phyloP scores from a whole-genome alignment of 92 coral and sea anemone species.

The Blastomussa wellsi region DNA sequence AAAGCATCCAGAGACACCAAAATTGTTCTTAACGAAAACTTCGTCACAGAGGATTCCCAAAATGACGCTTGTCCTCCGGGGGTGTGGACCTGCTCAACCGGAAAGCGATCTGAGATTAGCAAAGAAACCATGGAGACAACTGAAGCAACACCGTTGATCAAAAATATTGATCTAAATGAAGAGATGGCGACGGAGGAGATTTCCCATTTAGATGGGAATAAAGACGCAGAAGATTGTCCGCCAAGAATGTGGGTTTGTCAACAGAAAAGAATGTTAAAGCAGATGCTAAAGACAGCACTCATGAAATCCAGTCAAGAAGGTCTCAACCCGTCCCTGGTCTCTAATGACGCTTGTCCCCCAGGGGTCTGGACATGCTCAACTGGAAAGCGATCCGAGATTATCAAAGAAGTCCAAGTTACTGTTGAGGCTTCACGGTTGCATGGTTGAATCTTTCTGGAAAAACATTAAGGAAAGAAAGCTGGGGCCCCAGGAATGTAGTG shows the following conservation, averaged over 20 bases:
- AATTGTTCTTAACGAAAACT: too few relatives aligned
- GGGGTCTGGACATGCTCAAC: constrained; percentile 19
- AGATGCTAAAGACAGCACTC: not conserved
- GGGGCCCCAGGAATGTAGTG: not conserved
- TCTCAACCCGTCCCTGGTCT: not conserved
- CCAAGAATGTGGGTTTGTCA: not conserved
- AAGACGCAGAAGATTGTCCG: not conserved
- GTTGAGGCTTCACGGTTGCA: too few relatives aligned
- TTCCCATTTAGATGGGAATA: not conserved
- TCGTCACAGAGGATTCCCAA: too few relatives aligned
- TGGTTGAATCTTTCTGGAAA: too few relatives aligned
- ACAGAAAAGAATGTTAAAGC: not conserved
- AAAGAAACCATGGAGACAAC: too few relatives aligned
- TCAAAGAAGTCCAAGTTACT: not conserved
- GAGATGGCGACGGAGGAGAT: not conserved
- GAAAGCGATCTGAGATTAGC: not conserved
- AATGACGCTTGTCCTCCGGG: not conserved
- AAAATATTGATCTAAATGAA: too few relatives aligned
- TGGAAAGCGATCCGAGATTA: not conserved
- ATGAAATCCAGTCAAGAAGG: not conserved
- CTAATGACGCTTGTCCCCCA: not conserved
- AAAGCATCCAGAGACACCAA: too few relatives aligned
- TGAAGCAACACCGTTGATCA: too few relatives aligned
- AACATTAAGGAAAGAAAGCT: too few relatives aligned
- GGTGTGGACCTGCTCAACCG: not conserved